Conservation (phyloP, 30 jellyfish, hydroid and myxozoan species). For the Pelagia noctiluca region DNA sequence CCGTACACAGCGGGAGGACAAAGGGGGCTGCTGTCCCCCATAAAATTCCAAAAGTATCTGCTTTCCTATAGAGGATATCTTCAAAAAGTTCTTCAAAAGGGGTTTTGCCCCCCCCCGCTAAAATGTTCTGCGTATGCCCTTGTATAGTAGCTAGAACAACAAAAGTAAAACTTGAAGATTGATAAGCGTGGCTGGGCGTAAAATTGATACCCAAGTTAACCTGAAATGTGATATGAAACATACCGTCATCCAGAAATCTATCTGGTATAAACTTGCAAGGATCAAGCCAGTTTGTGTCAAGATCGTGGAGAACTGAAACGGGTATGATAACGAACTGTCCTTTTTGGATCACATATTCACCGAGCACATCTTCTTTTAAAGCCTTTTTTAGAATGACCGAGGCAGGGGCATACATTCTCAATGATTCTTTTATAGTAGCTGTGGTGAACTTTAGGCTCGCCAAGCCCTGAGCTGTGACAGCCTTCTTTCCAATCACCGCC, state of each 20-base stretch:
- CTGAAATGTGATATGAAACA: not conserved
- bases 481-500: constrained; percentile 18
- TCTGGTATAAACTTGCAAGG: constrained; percentile 64
- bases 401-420: constrained; percentile 65
- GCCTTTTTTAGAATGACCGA: constrained; percentile 44
- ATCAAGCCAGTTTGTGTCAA: constrained; percentile 61
- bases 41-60: too few relatives aligned
- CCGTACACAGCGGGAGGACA: too few relatives aligned
- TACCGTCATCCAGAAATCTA: constrained; percentile 52
- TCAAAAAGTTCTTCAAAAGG: too few relatives aligned
- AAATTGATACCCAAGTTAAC: not conserved
- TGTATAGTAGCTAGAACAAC: too few relatives aligned
- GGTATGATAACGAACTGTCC: constrained; percentile 47
- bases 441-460: constrained; percentile 43
- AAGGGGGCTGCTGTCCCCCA: too few relatives aligned
- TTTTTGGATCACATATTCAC: constrained; percentile 62
- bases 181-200: too few relatives aligned
- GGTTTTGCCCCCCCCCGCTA: too few relatives aligned
- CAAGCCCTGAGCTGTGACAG: constrained; percentile 3
- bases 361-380: constrained; percentile 54
- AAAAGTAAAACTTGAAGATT: too few relatives aligned
- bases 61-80: too few relatives aligned
- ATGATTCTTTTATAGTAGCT: constrained; percentile 69
- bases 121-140: too few relatives aligned
- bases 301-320: constrained; percentile 42